Evolutionary conservation across 2,113 vertebrate species (phyloP), one percentile per base, ranked within the genome.

Genomic region (Calidris pygmaea): DNA sequence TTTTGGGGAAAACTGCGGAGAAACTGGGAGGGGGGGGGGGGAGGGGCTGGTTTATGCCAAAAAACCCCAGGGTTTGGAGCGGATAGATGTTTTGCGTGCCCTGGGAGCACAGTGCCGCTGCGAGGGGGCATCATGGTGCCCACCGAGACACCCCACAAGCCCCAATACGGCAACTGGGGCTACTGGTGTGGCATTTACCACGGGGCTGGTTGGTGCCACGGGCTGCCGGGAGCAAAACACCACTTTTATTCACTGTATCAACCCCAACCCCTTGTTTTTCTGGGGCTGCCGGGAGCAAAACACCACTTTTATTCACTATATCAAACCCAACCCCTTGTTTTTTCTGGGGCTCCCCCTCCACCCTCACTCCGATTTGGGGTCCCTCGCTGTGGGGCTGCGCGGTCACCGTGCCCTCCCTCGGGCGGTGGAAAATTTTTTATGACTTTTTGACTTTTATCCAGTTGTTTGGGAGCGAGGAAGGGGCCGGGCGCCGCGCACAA

Each of bases 401-500:
- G 2, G 24, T 53, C 75, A 7, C 81, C 7, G 13, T 59, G 79
- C 34, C 3, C 65, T 92, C 71, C 68, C 39, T 90, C 7, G 1
- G 70, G 84, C 85, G 60, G 52, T 96, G 96, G 96, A 97, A 97
- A 97, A 52, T 84, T 93, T 79, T 68, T 5, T 21, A 29, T 60
- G 72, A 37, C 88, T 88, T 85, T 87, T 89, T 55, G 85, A 92
- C 95, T 94, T 83, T 68, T 58, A 27, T 85, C 56, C 81, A 13
- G 77, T 93, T 95, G 90, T 96, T 97, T 96, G 45, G 68, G 90
- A 96, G 78, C 30, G 3, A 48, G 81, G 89, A 93, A 80, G 85
- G 72, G 35, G 74, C 93, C 8, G 3, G 45, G 87, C 6, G 10
- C 81, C 0, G 14, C 16, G 34, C 92, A 63, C 85, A 97, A 96